These are phyloP conservation scores for Drosophila aldrichi DNA, from an alignment of 2,888 invertebrate genomes.

Conservation along the genomic window DNA sequence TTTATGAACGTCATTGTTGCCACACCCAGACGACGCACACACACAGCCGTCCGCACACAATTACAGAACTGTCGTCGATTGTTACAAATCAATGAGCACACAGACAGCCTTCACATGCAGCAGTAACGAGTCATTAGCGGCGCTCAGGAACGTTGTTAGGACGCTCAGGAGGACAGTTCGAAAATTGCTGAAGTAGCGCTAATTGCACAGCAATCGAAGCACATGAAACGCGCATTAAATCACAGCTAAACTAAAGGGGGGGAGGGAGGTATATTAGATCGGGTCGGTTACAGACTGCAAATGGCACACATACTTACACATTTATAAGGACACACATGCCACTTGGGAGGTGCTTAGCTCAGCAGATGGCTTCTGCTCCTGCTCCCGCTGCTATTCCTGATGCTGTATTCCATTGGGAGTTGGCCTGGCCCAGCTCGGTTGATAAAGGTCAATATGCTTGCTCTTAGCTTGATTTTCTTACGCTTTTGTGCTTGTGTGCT, in stretches of 20 bases:
- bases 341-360: conserved; percentile 46
- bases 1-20: conserved; percentile 52
- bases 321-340: conserved; percentile 30
- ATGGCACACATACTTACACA: conserved; percentile 35
- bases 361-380: conserved; percentile 36
- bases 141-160: conserved; percentile 7
- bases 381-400: conserved; percentile 3
- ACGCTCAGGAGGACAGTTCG: conserved; percentile 8
- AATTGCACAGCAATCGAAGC: conserved; percentile 76
- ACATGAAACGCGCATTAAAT: conserved; percentile 67
- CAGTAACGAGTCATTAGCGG: conserved; percentile 50
- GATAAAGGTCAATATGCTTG: conserved; percentile 77
- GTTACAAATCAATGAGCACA: conserved; percentile 54
- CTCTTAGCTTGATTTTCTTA: conserved; percentile 78
- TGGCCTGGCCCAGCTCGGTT: conserved; percentile 24
- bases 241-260: conserved; percentile 39
- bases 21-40: conserved; percentile 1
- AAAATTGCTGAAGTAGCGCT: conserved; percentile 76
- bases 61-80: conserved; percentile 66
- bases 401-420: conserved; percentile 46
- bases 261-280: background rate
- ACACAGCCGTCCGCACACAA: conserved; percentile 35
- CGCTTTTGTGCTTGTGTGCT: conserved; percentile 41
- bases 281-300: conserved; percentile 18
- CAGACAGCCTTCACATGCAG: conserved; percentile 26